Evolutionary conservation across 2,888 invertebrate genomes (phyloP).

Genomic region (Drosophila phalerata): DNA sequence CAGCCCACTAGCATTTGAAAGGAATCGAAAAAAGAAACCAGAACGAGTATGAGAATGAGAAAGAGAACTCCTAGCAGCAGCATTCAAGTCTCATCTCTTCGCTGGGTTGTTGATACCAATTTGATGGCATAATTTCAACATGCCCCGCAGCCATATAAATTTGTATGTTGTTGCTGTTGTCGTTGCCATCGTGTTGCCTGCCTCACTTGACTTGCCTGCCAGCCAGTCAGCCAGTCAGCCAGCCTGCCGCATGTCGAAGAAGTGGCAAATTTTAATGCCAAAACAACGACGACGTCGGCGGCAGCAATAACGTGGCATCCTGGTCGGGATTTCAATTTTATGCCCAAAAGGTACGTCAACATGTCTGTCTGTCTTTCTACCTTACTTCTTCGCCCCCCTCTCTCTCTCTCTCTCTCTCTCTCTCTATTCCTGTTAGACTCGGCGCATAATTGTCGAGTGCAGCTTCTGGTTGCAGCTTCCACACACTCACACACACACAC

Average conservation of each 20-base stretch:
- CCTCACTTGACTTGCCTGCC: constrained; percentile 23
- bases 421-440: constrained; percentile 3
- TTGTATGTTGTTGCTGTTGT: constrained; percentile 75
- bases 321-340: constrained; percentile 80
- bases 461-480: constrained; percentile 65
- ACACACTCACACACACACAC: constrained; percentile 14
- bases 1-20: constrained; percentile 59
- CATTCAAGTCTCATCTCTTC: constrained; percentile 38
- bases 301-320: constrained; percentile 57
- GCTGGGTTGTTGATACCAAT: constrained; percentile 82
- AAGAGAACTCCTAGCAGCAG: constrained; percentile 47
- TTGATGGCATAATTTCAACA: constrained; percentile 86
- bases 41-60: constrained; percentile 47
- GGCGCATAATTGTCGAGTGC: constrained; percentile 65
- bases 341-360: constrained; percentile 82
- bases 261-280: constrained; percentile 83
- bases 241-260: constrained; percentile 60
- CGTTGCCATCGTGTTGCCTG: constrained; percentile 54
- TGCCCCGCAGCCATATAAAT: constrained; percentile 82
- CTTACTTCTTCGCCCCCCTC: constrained; percentile 1
- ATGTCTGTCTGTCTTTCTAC: constrained; percentile 51
- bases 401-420: not conserved
- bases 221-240: constrained; percentile 13
- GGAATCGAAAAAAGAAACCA: constrained; percentile 44
- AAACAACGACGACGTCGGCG: constrained; percentile 58